These are phyloP conservation scores for Trachelus stipa DNA, from an alignment of 2,888 invertebrate species.

Conservation along the genomic window DNA sequence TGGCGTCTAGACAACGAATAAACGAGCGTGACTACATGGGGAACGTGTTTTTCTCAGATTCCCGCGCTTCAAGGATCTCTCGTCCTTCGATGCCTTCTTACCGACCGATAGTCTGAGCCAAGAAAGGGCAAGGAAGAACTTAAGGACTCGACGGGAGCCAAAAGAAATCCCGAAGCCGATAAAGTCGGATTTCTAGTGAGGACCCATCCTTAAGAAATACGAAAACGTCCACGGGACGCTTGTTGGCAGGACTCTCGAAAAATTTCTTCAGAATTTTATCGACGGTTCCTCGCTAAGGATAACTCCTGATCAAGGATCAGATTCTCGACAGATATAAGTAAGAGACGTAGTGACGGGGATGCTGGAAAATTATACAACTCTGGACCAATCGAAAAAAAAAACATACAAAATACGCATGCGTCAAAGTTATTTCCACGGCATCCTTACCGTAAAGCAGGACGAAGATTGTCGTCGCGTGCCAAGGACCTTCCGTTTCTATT, in stretches of 20 bases:
- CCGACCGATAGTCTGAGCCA: conserved; percentile 22
- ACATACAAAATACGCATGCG: too few species aligned
- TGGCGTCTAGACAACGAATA: too few species aligned
- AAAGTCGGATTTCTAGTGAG: conserved; percentile 25
- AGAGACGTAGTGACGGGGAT: background rate
- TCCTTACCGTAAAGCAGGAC: background rate
- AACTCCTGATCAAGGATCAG: background rate
- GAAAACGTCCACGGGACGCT: background rate
- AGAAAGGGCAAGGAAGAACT: background rate
- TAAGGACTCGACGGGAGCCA: background rate
- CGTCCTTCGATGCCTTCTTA: conserved; percentile 22
- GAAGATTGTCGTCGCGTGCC: background rate
- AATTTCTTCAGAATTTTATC: background rate
- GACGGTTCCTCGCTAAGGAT: background rate
- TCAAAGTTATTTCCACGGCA: background rate
- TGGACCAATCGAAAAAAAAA: background rate
- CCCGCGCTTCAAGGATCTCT: conserved; percentile 22
- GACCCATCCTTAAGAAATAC: background rate
- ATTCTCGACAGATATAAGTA: background rate
- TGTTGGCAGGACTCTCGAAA: background rate
- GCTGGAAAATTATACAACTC: background rate
- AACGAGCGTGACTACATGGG: too few species aligned
- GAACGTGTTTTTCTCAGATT: conserved; percentile 7
- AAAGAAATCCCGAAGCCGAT: conserved; percentile 27
- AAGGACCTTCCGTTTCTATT: background rate